These are phyloP conservation scores for Heliocidaris erythrogramma DNA, from an alignment of 35 echinoderm and acorn worm species.

Conservation along the genomic window DNA sequence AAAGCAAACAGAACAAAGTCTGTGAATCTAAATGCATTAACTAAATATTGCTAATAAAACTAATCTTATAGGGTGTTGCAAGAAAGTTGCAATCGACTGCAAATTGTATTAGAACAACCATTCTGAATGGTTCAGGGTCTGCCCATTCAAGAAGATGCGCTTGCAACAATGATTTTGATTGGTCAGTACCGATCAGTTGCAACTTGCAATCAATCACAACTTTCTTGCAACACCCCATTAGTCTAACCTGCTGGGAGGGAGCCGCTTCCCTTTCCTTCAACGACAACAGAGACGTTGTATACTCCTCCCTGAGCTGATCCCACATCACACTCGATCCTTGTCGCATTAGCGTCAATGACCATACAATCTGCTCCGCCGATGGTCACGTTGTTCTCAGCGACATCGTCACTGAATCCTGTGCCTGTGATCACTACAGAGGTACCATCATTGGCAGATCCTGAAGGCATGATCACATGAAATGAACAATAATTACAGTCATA, in stretches of 20 bases:
- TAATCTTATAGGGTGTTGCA: too few species aligned
- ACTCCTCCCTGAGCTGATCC: constrained; percentile 51
- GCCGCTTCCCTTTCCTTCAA: constrained; percentile 67
- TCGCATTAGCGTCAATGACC: constrained; percentile 16
- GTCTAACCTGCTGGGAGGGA: constrained; percentile 59
- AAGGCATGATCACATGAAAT: background rate
- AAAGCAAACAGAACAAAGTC: background rate
- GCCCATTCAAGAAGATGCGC: too few species aligned
- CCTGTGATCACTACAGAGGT: constrained; percentile 72
- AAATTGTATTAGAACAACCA: too few species aligned
- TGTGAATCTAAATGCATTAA: background rate
- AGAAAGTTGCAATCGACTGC: too few species aligned
- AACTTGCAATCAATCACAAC: too few species aligned
- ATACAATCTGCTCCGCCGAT: constrained; percentile 69
- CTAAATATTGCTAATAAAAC: background rate
- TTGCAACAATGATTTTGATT: too few species aligned
- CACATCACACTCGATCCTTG: constrained; percentile 65
- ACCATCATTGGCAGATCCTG: constrained; percentile 59
- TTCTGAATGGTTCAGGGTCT: too few species aligned
- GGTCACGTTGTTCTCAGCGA: constrained; percentile 63
- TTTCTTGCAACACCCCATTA: too few species aligned
- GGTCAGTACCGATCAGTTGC: too few species aligned
- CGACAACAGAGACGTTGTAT: constrained; percentile 63
- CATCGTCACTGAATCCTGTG: constrained; percentile 64
- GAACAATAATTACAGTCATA: too few species aligned